These are phyloP conservation scores for Gastracanthus pulcherrimus DNA, from an alignment of 2,888 invertebrate genomes.

Conservation along the genomic window DNA sequence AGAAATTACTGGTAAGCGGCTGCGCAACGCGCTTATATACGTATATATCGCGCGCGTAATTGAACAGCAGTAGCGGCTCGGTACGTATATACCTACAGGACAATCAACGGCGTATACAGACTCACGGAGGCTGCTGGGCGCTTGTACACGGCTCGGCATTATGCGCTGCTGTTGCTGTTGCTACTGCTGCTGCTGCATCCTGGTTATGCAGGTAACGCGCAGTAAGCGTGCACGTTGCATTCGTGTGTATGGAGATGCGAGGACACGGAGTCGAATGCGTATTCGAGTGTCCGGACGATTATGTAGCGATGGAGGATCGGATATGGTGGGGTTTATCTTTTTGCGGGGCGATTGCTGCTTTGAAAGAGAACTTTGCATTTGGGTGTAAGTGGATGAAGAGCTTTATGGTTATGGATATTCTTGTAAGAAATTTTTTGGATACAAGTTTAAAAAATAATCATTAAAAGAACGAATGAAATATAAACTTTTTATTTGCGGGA, in stretches of 20 bases:
- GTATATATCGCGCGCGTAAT: slow-evolving; percentile 65
- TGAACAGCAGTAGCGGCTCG: slow-evolving; percentile 65
- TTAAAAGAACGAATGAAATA: no score
- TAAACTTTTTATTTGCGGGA: no score
- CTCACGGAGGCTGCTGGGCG: not conserved
- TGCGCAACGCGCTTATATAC: slow-evolving; percentile 34
- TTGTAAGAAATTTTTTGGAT: no score
- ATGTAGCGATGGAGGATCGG: not conserved
- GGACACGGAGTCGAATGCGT: not conserved
- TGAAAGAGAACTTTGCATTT: not conserved
- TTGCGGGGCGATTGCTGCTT: not conserved
- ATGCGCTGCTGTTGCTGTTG: not conserved
- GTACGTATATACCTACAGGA: slow-evolving; percentile 56
- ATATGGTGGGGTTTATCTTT: not conserved
- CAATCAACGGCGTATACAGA: slow-evolving; percentile 25
- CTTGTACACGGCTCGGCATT: not conserved
- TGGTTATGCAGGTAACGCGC: not conserved
- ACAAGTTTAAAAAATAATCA: no score
- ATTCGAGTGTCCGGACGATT: slow-evolving; percentile 11
- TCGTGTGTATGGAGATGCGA: not conserved
- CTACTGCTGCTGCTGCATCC: not conserved
- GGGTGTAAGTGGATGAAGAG: no score
- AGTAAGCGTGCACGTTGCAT: not conserved
- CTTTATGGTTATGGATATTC: not conserved
- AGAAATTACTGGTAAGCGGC: slow-evolving; percentile 70